These are phyloP conservation scores for Reinhardtius hippoglossoides DNA, from an alignment of 2,113 vertebrate species.

Conservation along the genomic window DNA sequence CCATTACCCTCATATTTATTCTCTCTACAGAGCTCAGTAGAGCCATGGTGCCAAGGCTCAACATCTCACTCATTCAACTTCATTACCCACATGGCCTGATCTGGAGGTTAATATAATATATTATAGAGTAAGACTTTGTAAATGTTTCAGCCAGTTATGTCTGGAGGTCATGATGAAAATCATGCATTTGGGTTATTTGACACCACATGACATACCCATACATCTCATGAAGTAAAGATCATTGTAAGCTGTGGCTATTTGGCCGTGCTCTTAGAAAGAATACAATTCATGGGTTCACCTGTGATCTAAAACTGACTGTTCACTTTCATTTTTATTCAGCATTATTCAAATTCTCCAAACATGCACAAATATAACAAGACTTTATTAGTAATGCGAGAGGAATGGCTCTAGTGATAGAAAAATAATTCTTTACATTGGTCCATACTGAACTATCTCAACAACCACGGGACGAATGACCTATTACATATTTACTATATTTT, in stretches of 20 bases:
- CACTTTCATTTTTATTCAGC: background rate
- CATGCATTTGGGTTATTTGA: background rate
- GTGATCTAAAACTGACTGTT: too few relatives aligned
- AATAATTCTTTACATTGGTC: too few relatives aligned
- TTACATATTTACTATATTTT: too few relatives aligned
- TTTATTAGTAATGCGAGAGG: background rate
- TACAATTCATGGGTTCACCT: too few relatives aligned
- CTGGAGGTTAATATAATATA: background rate
- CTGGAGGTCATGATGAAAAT: background rate
- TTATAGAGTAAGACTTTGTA: too few relatives aligned
- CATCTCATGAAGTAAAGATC: too few relatives aligned
- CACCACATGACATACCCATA: background rate
- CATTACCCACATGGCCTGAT: conserved; percentile 1
- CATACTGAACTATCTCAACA: background rate
- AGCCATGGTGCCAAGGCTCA: conserved; percentile 5
- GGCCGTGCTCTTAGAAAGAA: too few relatives aligned
- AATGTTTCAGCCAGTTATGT: background rate
- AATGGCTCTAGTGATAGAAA: too few relatives aligned
- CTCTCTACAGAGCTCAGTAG: background rate
- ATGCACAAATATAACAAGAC: background rate
- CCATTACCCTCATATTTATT: conserved; percentile 4
- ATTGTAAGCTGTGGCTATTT: background rate
- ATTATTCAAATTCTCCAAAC: background rate
- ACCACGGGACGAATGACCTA: too few relatives aligned
- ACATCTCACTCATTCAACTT: background rate